A percentile compares a stretch with the other conserved stretches of the same genome.
phyloP scores from a whole-genome alignment of 1,140 invertebrate genomes.

The Aphelenchoides fujianensis region DNA sequence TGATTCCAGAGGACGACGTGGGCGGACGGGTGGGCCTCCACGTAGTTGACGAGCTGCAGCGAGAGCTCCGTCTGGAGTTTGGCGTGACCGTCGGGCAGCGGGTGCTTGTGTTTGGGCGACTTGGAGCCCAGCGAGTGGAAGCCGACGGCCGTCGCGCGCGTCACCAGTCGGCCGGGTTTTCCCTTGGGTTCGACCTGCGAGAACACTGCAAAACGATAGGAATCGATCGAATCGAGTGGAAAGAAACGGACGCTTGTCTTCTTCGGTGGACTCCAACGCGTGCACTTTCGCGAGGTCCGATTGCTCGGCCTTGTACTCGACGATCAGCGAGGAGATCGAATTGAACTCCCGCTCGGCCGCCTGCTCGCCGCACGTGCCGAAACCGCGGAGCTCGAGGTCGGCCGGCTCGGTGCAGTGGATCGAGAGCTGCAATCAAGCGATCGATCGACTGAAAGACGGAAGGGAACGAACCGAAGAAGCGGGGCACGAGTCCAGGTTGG shows the following conservation, averaged over 20 bases:
- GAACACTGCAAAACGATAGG: constrained; percentile 30
- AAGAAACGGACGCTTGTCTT: too few relatives aligned
- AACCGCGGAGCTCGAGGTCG: constrained; percentile 24
- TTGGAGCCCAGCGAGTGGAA: too few relatives aligned
- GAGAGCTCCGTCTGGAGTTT: constrained; percentile 18
- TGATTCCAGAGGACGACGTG: constrained; percentile 28
- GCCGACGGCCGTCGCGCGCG: not conserved
- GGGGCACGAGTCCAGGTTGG: too few relatives aligned
- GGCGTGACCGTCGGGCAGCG: too few relatives aligned
- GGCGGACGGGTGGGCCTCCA: not conserved
- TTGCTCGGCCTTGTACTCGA: constrained; percentile 15
- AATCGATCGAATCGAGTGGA: too few relatives aligned
- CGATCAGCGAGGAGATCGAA: constrained; percentile 29
- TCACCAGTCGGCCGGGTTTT: not conserved
- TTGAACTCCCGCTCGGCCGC: constrained; percentile 24
- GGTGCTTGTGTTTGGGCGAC: too few relatives aligned
- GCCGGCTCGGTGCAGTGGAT: constrained; percentile 24
- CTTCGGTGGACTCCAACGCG: too few relatives aligned
- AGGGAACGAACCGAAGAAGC: constrained; percentile 19
- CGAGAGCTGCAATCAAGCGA: constrained; percentile 28
- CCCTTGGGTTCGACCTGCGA: constrained; percentile 8
- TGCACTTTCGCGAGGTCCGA: constrained; percentile 23
- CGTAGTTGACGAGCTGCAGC: constrained; percentile 21
- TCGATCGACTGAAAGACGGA: not conserved
- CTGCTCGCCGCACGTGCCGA: constrained; percentile 24